A percentile compares a stretch with the other conserved stretches of the same genome.
Conservation (phyloP, 1,140 invertebrate genomes). For the Penaeus vannamei region DNA sequence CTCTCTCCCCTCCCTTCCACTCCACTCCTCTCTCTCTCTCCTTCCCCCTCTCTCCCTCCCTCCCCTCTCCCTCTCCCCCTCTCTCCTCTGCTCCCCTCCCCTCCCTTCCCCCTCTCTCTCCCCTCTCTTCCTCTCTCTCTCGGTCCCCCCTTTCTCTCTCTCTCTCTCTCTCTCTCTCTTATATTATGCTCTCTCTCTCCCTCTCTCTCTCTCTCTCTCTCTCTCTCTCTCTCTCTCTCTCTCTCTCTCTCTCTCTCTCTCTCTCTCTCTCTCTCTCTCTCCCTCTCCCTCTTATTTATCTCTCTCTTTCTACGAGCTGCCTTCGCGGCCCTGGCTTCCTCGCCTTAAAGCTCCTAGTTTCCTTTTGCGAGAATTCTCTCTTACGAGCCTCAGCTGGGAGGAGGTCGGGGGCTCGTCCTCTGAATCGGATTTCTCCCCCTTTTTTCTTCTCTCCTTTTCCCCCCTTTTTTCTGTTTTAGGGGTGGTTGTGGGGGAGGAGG, state of each 20-base stretch:
- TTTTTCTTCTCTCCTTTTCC: conserved; percentile 8
- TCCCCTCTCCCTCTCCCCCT: background rate
- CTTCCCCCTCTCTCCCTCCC: background rate
- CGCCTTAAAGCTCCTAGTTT: too few relatives aligned
- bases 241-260: too few relatives aligned
- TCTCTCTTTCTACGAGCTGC: too few relatives aligned
- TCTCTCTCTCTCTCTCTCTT: background rate
- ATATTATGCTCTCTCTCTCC: background rate
- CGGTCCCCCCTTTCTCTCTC: background rate
- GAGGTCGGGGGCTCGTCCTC: too few relatives aligned
- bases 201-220: too few relatives aligned
- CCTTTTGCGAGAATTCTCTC: too few relatives aligned
- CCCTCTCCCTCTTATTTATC: too few relatives aligned
- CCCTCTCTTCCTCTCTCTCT: background rate
- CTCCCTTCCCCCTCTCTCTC: background rate
- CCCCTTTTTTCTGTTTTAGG: background rate
- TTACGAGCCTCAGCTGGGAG: too few relatives aligned
- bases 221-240: background rate
- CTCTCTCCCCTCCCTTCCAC: background rate
- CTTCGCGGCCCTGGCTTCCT: too few relatives aligned
- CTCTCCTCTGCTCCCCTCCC: background rate
- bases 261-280: too few relatives aligned
- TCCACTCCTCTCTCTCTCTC: background rate
- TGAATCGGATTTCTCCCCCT: too few relatives aligned
- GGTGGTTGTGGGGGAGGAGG: conserved; percentile 1